Percentiles rank a stretch among this genome's conserved stretches.
phyloP scores from a whole-genome alignment of 1,140 invertebrate species.

The Hetaerina americana region DNA sequence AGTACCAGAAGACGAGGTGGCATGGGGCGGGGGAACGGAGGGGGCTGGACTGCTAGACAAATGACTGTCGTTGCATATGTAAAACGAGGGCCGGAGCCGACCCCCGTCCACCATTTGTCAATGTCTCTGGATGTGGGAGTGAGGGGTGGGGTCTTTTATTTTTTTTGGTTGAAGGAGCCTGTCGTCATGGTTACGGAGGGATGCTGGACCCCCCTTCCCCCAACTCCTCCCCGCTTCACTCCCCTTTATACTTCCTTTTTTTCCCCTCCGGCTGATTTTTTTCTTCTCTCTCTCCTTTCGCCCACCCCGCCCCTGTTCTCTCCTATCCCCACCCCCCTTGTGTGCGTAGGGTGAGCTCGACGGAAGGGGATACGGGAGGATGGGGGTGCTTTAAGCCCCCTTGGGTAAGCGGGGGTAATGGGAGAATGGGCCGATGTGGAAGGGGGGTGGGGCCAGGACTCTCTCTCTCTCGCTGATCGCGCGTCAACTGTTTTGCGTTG shows the following conservation, averaged over 20 bases:
- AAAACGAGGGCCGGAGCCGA: conserved; percentile 10
- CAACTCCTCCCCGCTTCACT: neutral
- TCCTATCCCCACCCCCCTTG: too few relatives aligned
- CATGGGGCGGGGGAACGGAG: neutral
- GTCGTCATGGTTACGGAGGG: neutral
- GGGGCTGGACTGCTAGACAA: conserved; percentile 8
- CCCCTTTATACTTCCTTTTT: too few relatives aligned
- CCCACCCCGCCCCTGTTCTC: too few relatives aligned
- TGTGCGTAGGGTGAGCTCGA: too few relatives aligned
- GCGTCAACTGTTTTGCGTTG: neutral
- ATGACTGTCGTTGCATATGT: conserved; percentile 13
- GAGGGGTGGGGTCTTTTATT: too few relatives aligned
- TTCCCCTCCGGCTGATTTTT: neutral
- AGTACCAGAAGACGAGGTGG: too few relatives aligned
- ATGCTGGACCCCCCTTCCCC: too few relatives aligned
- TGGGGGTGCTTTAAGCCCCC: too few relatives aligned
- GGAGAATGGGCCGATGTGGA: too few relatives aligned
- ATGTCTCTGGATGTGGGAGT: conserved; percentile 6
- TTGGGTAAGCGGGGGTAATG: neutral
- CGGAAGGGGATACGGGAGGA: too few relatives aligned
- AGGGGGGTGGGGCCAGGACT: too few relatives aligned
- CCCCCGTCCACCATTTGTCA: conserved; percentile 11
- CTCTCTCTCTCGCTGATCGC: too few relatives aligned
- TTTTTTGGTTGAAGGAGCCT: neutral
- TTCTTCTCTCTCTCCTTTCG: neutral